Conservation (phyloP, 2,113 vertebrate genomes). For the Asarcornis scutulata region DNA sequence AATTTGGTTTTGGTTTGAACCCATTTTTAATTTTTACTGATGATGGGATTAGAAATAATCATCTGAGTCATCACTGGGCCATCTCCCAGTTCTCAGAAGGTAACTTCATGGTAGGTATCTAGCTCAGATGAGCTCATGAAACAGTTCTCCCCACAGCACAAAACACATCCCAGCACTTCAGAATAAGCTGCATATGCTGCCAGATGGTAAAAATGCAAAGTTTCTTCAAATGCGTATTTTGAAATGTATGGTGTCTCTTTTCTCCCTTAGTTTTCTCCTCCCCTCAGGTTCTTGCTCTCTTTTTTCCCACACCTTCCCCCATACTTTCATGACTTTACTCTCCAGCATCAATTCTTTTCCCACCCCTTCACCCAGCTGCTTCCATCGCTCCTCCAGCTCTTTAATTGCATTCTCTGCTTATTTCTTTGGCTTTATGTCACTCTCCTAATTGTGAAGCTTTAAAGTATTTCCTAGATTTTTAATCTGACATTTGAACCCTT, state of each 20-base stretch:
- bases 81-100: neutral
- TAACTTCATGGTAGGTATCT: neutral
- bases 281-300: conserved; percentile 56
- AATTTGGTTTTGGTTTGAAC: neutral
- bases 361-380: conserved; percentile 61
- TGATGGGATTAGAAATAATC: neutral
- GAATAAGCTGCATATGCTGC: conserved; percentile 43
- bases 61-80: neutral
- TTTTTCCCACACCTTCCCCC: conserved; percentile 70
- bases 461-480: neutral
- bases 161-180: conserved; percentile 5
- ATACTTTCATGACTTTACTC: conserved; percentile 47
- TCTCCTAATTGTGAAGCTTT: neutral
- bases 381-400: conserved; percentile 12
- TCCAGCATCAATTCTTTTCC: conserved; percentile 17
- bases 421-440: neutral
- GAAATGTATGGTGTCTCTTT: conserved; percentile 38
- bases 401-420: conserved; percentile 6
- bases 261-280: conserved; percentile 43
- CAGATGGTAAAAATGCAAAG: conserved; percentile 60
- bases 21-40: neutral
- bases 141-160: neutral
- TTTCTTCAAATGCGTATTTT: conserved; percentile 38
- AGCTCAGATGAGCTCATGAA: conserved; percentile 15
- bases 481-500: neutral